Evolutionary conservation across 64 coral and sea anemone genomes (phyloP).

Genomic region (Anthopleura sola): DNA sequence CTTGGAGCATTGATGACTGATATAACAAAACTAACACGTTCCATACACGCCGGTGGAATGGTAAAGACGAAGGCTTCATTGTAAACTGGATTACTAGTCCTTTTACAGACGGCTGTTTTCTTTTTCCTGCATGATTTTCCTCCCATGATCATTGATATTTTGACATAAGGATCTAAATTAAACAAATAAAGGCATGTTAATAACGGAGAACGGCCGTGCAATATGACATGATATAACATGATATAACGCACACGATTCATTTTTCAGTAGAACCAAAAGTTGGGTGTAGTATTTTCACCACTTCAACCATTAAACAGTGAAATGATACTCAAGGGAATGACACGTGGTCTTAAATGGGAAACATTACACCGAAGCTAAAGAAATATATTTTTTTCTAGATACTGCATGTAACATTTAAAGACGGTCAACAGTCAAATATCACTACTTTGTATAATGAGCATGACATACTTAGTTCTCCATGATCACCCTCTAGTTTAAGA

Average conservation of each 20-base stretch:
- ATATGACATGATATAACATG: no score
- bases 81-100: constrained; percentile 44
- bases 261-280: no score
- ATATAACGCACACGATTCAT: no score
- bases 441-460: neutral
- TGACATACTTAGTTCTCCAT: constrained; percentile 16
- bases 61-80: constrained; percentile 89
- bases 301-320: no score
- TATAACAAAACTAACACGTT: constrained; percentile 74
- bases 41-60: constrained; percentile 51
- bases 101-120: constrained; percentile 69
- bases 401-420: no score
- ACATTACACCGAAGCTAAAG: no score
- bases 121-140: constrained; percentile 78
- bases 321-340: no score
- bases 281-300: no score
- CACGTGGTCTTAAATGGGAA: no score
- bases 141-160: constrained; percentile 84
- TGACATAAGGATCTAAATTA: constrained; percentile 74
- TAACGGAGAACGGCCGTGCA: neutral
- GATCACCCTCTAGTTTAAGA: constrained; percentile 58
- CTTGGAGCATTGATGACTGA: constrained; percentile 52
- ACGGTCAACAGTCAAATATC: neutral
- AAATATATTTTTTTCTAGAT: no score
- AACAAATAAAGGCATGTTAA: neutral